Percentiles rank a stretch among this genome's conserved stretches.
phyloP scores from a whole-genome alignment of 2,113 vertebrate species.

The Glaucomys volans region DNA sequence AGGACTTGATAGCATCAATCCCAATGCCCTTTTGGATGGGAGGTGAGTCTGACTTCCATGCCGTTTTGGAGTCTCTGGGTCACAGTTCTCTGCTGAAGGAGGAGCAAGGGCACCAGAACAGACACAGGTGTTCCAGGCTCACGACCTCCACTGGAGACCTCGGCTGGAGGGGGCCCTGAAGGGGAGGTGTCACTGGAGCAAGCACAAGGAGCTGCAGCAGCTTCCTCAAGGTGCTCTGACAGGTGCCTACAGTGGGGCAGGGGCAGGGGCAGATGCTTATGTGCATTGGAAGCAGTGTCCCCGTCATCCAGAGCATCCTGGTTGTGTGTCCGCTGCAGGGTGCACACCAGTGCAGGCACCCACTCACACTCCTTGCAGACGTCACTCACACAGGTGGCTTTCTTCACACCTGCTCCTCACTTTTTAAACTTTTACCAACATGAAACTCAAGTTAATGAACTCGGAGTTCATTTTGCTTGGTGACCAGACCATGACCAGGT shows the following conservation, averaged over 20 bases:
- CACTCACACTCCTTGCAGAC: not conserved
- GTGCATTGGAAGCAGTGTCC: not conserved
- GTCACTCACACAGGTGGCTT: not conserved
- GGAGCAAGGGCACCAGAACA: not conserved
- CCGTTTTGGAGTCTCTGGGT: not conserved
- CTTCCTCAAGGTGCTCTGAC: not conserved
- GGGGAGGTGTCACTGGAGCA: not conserved
- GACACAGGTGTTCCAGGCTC: not conserved
- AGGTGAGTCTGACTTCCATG: not conserved
- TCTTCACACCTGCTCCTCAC: not conserved
- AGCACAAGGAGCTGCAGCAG: not conserved
- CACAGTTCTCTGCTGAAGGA: not conserved
- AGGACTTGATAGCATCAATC: not conserved
- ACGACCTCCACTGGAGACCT: not conserved
- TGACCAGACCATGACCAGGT: not conserved
- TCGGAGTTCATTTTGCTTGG: not conserved
- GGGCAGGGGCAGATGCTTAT: not conserved
- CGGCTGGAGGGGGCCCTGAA: not conserved
- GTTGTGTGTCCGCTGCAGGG: no score
- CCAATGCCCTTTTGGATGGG: accelerated
- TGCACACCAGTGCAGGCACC: no score
- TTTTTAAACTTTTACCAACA: not conserved
- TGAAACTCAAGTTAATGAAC: not conserved
- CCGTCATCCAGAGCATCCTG: no score
- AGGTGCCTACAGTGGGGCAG: accelerated